phyloP scores from a whole-genome alignment of 2,113 vertebrate genomes.

The Sinosuthora webbiana region DNA sequence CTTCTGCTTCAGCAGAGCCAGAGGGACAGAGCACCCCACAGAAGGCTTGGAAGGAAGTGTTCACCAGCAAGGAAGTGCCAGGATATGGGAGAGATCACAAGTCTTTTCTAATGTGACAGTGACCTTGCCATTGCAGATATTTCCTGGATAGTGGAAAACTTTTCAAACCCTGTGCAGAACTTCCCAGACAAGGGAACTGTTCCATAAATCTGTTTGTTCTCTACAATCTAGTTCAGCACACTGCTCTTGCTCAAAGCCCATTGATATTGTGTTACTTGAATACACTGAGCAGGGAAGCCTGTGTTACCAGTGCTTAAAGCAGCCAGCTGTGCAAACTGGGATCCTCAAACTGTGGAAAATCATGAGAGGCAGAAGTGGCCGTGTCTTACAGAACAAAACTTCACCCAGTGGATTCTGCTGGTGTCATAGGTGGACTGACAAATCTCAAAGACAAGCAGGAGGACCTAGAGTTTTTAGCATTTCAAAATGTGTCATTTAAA shows the following conservation, averaged over 20 bases:
- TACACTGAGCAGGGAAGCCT: background rate
- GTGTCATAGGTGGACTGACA: background rate
- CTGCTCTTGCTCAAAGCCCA: background rate
- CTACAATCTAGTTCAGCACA: background rate
- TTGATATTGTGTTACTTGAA: background rate
- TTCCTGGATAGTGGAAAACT: background rate
- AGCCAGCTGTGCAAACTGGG: background rate
- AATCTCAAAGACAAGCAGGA: background rate
- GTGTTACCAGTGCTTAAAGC: background rate
- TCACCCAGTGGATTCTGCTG: background rate
- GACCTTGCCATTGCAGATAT: background rate
- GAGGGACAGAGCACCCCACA: background rate
- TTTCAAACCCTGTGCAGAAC: background rate
- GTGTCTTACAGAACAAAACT: background rate
- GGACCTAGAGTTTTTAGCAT: background rate
- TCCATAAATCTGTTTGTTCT: background rate
- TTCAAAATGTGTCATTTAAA: background rate
- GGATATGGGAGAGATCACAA: background rate
- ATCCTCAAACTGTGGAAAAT: background rate
- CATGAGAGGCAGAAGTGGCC: background rate
- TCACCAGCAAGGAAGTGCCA: background rate
- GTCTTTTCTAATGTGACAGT: background rate
- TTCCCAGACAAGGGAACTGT: background rate
- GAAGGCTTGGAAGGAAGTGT: background rate
- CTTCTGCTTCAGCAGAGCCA: background rate